Conservation (phyloP, 2,888 invertebrate species). For the Diabrotica balteata region DNA sequence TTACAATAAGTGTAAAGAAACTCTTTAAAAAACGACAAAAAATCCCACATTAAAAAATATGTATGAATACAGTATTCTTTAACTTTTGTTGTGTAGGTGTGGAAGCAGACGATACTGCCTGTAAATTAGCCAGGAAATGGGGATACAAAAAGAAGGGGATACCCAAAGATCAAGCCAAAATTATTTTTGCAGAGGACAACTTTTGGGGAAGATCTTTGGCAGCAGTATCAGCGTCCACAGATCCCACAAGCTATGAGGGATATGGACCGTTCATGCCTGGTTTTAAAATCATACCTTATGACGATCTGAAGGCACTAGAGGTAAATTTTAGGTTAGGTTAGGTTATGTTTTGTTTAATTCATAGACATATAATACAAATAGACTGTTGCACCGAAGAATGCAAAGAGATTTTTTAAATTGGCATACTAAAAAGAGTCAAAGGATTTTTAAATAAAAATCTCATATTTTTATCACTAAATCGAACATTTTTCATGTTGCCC, state of each 20-base stretch:
- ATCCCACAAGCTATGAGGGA: slow-evolving; percentile 71
- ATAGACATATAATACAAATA: too few species aligned
- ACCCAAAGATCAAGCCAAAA: slow-evolving; percentile 71
- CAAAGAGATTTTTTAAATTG: too few species aligned
- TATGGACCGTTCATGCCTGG: slow-evolving; percentile 86
- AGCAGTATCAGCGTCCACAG: slow-evolving; percentile 80
- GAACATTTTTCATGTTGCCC: too few species aligned
- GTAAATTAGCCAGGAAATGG: slow-evolving; percentile 83
- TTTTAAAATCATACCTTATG: slow-evolving; percentile 76
- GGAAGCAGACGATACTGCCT: slow-evolving; percentile 81
- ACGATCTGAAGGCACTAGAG: slow-evolving; percentile 75
- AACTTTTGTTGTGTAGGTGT: slow-evolving; percentile 64
- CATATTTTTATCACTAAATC: too few species aligned
- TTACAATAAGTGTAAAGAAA: too few species aligned
- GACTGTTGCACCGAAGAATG: too few species aligned
- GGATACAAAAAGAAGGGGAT: slow-evolving; percentile 79
- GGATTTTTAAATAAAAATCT: too few species aligned
- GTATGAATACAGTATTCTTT: background rate
- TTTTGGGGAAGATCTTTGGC: slow-evolving; percentile 86
- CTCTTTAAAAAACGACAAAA: too few species aligned
- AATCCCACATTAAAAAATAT: too few species aligned
- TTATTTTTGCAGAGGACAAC: slow-evolving; percentile 78
- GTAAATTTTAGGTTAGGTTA: slow-evolving; percentile 52
- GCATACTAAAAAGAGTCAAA: too few species aligned
- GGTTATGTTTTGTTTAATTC: too few species aligned